Evolutionary conservation across 2,797 vertebrate genomes (phyloP), one percentile per base, ranked within the genome.

Genomic region (Spinus olivaceus): DNA sequence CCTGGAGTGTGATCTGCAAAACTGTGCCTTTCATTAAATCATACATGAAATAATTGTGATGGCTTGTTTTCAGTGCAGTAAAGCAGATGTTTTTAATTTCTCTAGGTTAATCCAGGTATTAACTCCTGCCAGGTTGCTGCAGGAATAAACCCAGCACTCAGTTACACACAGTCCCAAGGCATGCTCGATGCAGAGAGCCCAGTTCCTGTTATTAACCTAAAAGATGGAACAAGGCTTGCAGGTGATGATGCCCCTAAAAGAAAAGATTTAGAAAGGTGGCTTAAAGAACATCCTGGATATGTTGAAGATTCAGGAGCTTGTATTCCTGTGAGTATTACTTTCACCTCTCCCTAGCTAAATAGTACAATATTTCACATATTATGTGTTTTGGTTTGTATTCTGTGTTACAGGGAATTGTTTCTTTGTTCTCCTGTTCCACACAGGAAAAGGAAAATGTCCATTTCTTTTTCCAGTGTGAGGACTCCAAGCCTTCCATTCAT

Each of bases 141-240:
- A 87, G 96, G 98, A 51, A 95, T 93, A 90, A 97, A 97, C 49
- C 85, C 98, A 72, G 86, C 96, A 22, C 83, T 98, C 32, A 90
- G 97, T 49, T 98, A 97, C 86, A 78, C 96, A 1, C 97, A 98
- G 60, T 97, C 97, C 93, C 98, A 98, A 95, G 97, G 97, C 80
- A 66, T 98, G 5, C 90, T 94, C 30, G 99, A 99, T 95, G 98
- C 96, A 1, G 99, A 99, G 85, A 99, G 97, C 97, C 98, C 99
- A 59, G 99, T 99, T 88, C 98, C 99, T 2, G 99, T 99, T 85
- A 99, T 99, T 97, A 99, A 99, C 97, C 98, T 99, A 23, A 99
- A 99, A 98, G 99, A 99, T 69, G 99, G 99, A 83, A 99, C 99
- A 27, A 98, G 99, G 80, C 99, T 99, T 19, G 99, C 99, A 39